A percentile compares a stretch with the other conserved stretches of the same genome.
phyloP scores from a whole-genome alignment of 2,113 vertebrate species.

The Condylura cristata region DNA sequence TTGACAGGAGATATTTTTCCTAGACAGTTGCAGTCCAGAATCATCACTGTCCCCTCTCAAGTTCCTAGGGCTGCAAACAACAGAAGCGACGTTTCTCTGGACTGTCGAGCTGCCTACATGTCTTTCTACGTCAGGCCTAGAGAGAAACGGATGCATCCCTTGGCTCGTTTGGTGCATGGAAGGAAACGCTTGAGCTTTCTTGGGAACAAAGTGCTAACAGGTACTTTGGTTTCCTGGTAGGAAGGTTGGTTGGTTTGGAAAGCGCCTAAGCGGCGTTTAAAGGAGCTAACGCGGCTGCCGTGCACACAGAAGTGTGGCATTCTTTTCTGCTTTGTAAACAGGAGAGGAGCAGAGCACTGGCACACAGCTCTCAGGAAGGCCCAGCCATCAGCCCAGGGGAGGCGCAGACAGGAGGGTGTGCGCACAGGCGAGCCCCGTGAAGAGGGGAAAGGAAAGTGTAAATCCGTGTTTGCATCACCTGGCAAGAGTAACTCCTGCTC shows the following conservation, averaged over 20 bases:
- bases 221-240: constrained; percentile 58
- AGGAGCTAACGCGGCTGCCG: constrained; percentile 67
- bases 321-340: constrained; percentile 75
- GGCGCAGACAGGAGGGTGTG: background rate
- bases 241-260: constrained; percentile 65
- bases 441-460: background rate
- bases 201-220: constrained; percentile 2
- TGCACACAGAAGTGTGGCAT: constrained; percentile 72
- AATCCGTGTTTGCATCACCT: constrained; percentile 14
- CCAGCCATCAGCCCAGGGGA: background rate
- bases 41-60: background rate
- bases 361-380: constrained; percentile 29
- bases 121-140: constrained; percentile 22
- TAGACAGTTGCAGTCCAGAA: background rate
- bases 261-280: constrained; percentile 72
- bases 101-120: background rate
- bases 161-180: constrained; percentile 37
- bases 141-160: constrained; percentile 34
- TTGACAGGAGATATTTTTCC: background rate
- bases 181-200: constrained; percentile 38
- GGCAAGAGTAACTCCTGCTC: constrained; percentile 58
- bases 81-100: background rate
- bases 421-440: no score
- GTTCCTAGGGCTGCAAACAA: background rate
- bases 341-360: constrained; percentile 55